Evolutionary conservation across 2,888 invertebrate genomes (phyloP).

Genomic region (Eupelmus urozonus): DNA sequence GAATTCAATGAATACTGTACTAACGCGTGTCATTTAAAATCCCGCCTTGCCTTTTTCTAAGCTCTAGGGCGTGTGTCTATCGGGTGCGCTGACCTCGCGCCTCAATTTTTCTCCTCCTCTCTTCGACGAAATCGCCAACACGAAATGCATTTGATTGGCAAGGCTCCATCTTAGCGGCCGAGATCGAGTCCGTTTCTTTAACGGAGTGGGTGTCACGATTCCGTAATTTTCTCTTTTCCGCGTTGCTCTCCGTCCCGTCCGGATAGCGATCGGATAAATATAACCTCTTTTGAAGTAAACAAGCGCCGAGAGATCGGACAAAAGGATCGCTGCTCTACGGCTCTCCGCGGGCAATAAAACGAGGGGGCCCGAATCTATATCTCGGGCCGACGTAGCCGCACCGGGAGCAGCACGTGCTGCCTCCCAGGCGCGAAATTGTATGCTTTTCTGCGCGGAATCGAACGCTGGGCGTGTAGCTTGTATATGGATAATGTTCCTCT

Average conservation of each 20-base stretch:
- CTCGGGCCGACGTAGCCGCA: neutral
- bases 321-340: conserved; percentile 6
- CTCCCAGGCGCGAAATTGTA: conserved; percentile 25
- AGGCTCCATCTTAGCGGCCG: neutral
- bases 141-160: conserved; percentile 14
- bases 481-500: too few species aligned
- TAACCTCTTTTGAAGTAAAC: conserved; percentile 12
- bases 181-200: neutral
- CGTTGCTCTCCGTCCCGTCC: neutral
- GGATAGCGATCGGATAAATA: conserved; percentile 16
- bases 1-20: neutral
- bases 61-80: too few species aligned
- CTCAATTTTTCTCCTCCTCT: neutral
- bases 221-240: conserved; percentile 15
- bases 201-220: conserved; percentile 32
- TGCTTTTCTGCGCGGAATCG: too few species aligned
- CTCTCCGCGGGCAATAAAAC: too few species aligned
- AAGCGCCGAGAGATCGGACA: neutral
- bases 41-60: too few species aligned
- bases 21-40: too few species aligned
- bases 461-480: too few species aligned
- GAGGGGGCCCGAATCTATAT: too few species aligned
- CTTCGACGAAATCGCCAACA: neutral
- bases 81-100: neutral
- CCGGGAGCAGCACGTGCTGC: conserved; percentile 20